A percentile compares a stretch with the other conserved stretches of the same genome.
These are phyloP conservation scores for Rhimphoctona megacephalus DNA, from an alignment of 2,888 invertebrate species.

Conservation along the genomic window DNA sequence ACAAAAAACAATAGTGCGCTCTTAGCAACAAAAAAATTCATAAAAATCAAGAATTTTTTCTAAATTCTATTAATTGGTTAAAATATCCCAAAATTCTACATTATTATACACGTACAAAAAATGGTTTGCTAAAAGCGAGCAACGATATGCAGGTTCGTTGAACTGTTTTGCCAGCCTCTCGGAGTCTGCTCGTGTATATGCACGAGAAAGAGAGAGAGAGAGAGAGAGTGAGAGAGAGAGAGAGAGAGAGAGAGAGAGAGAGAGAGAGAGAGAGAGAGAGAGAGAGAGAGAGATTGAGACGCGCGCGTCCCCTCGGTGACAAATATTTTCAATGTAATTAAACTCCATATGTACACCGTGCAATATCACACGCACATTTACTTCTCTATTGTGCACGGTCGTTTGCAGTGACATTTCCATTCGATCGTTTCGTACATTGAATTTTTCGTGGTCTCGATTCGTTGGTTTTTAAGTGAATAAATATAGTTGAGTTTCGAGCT, in stretches of 20 bases:
- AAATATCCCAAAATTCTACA: too few species aligned
- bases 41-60: too few species aligned
- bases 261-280: slow-evolving; percentile 3
- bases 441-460: not conserved
- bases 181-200: slow-evolving; percentile 58
- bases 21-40: too few species aligned
- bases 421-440: not conserved
- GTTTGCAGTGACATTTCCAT: not conserved
- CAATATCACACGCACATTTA: slow-evolving; percentile 28
- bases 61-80: too few species aligned
- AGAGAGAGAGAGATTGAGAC: slow-evolving; percentile 8
- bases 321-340: slow-evolving; percentile 72
- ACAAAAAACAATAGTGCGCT: too few species aligned
- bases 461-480: not conserved
- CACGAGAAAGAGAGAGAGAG: not conserved
- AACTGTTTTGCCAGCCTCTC: slow-evolving; percentile 69
- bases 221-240: slow-evolving; percentile 3
- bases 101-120: too few species aligned
- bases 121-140: too few species aligned
- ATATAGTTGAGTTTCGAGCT: not conserved
- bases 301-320: slow-evolving; percentile 62
- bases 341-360: slow-evolving; percentile 45
- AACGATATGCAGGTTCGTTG: slow-evolving; percentile 59
- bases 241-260: slow-evolving; percentile 1
- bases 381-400: not conserved